Base-by-base conservation (phyloP, 2,113 vertebrate species). In the Saguinus midas region DNA sequence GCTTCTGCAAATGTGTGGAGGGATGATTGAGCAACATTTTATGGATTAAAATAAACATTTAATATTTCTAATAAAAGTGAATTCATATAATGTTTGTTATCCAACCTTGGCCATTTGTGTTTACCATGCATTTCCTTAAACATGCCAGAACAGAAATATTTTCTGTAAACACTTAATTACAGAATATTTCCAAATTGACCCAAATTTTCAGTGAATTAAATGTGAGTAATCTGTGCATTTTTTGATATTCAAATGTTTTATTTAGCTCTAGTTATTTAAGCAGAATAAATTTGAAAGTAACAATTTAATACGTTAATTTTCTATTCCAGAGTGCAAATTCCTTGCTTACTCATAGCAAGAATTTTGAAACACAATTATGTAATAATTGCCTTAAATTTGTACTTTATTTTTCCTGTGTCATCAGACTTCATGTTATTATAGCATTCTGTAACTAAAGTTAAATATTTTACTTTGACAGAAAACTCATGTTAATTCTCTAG, bases 31-130 rank as follows among this genome's bases (percentile, higher is more conserved):
- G 18, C 20, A 86, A 61, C 11, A 78, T 57, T 95, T 92, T 37
- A 43, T 50, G 61, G 13, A 84, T 93, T 94, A 86, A 91, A 97
- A 95, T 83, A 94, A 95, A 75, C 20, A 78, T 92, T 55, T 18
- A 93, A 66, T 86, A 9, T 80, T 94, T 93, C 18, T 90, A 55
- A 48, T 76, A 57, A 86, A 96, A 87, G 13, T 78, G 6, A 94
- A 91, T 76, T 94, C 35, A 73, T 23, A 50, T 16, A 25, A 10
- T 87, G 35, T 75, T 17, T 72, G 20, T 81, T 91, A 6, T 27
- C 21, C 27, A 78, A 57, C 52, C 10, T 6, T 82, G 86, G 23
- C 48, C 72, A 40, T 89, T 81, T 73, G 8, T 64, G 37, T 88
- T 96, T 93, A 8, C 9, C 55, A 2, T 72, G 6, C 25, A 4